These are phyloP conservation scores for Salmo trutta DNA, from an alignment of 2,797 vertebrate genomes.

Conservation along the genomic window DNA sequence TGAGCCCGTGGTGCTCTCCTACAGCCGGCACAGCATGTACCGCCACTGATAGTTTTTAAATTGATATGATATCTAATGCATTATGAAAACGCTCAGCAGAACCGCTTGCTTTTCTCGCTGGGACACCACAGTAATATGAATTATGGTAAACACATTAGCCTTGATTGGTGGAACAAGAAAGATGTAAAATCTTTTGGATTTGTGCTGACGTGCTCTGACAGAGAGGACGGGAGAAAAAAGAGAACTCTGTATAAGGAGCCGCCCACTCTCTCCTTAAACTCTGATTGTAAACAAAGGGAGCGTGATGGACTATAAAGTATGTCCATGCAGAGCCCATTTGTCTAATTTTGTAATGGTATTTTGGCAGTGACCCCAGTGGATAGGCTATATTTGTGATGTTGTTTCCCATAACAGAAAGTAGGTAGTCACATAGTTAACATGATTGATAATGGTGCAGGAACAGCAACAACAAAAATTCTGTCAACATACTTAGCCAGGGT, in stretches of 20 bases:
- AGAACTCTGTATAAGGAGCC: not conserved
- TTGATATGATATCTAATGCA: constrained; percentile 4
- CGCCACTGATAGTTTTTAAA: constrained; percentile 10
- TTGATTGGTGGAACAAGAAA: not conserved
- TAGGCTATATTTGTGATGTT: not conserved
- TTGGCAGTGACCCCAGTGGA: not conserved
- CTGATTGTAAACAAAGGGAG: not conserved
- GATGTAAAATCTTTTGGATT: not conserved
- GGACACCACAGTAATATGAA: not conserved
- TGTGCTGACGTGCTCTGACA: not conserved
- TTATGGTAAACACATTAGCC: constrained; percentile 7
- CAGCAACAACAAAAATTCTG: not conserved
- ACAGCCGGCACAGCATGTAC: not conserved
- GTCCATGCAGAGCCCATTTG: not conserved
- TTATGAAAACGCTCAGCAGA: constrained; percentile 14
- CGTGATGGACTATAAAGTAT: not conserved
- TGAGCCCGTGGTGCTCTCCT: not conserved
- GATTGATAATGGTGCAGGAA: no score
- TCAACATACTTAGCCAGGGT: not conserved
- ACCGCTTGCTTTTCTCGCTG: not conserved
- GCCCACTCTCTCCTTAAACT: not conserved
- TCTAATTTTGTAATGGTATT: not conserved
- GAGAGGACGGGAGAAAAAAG: not conserved
- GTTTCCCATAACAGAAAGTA: no score
- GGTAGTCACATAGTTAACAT: no score